Evolutionary conservation across 2,113 vertebrate genomes (phyloP), one percentile per base, ranked within the genome.

Genomic region (Atractosteus spatula): DNA sequence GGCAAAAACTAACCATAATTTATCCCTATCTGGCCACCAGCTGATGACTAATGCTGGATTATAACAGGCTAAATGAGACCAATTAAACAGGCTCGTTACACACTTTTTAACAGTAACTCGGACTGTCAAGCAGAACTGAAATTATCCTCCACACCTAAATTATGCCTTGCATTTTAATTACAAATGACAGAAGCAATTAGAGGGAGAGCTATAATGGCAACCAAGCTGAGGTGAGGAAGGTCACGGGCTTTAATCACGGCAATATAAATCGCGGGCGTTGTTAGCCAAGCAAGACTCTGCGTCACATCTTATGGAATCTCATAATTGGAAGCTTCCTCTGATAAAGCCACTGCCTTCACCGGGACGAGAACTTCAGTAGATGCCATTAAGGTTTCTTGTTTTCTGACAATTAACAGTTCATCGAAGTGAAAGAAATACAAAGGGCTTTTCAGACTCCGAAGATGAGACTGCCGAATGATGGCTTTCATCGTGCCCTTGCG

Each of bases 21-120:
- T n/a, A n/a, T 12, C 65, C 41, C 17, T 10, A 55, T 17, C 54
- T 4, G 11, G 29, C 71, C 41, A 66, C 61, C 10, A 72, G 29
- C 69, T 44, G 45, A 67, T 69, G 42, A 80, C 3, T 72, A 78
- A 87, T 61, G 59, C 14, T 10, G 0, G 67, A 65, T 2, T 44
- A 78, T 77, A 79, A 43, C 45, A 8, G 70, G 67, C 68, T 73
- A 79, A 89, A 83, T 71, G 78, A 82, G 76, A 78, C 71, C 41
- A 76, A 82, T 76, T 79, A 82, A 81, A 81, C 43, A 43, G 44
- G 77, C 70, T 83, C 2, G 71, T 86, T 79, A 80, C 71, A 57
- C 8, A 7, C 13, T 72, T 45, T 79, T 79, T 80, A 84, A 82
- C 62, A n/a, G 70, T 44, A 62, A 75, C 43, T 66, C 76, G 51